phyloP scores from a whole-genome alignment of 2,888 invertebrate species.

The Limulus polyphemus region DNA sequence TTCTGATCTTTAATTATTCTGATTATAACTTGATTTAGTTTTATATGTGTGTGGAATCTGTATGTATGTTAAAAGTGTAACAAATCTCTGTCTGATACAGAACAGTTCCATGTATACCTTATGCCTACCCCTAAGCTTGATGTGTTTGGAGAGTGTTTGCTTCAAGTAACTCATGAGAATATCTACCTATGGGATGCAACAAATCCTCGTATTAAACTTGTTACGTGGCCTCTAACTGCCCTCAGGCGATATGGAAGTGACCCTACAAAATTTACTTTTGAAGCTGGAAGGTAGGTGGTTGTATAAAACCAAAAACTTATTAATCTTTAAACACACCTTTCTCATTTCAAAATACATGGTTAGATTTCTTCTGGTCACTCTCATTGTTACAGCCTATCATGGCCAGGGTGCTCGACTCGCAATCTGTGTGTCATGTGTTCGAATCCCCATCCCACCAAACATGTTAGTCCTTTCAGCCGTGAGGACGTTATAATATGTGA shows the following conservation, averaged over 20 bases:
- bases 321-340: too few relatives aligned
- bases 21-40: neutral
- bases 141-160: conserved; percentile 30
- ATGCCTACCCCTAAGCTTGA: conserved; percentile 29
- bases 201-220: conserved; percentile 27
- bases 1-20: neutral
- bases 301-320: too few relatives aligned
- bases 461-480: too few relatives aligned
- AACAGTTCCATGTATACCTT: conserved; percentile 31
- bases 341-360: too few relatives aligned
- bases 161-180: conserved; percentile 31
- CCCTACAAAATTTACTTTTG: conserved; percentile 31
- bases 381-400: too few relatives aligned
- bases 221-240: conserved; percentile 31
- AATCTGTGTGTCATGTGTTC: too few relatives aligned
- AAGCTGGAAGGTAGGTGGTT: conserved; percentile 29
- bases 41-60: neutral
- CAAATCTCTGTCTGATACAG: conserved; percentile 15
- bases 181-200: conserved; percentile 29
- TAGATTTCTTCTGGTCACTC: too few relatives aligned
- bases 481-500: too few relatives aligned
- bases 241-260: conserved; percentile 31
- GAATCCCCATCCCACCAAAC: too few relatives aligned
- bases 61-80: too few relatives aligned
- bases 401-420: too few relatives aligned